Evolutionary conservation across 2,888 invertebrate species (phyloP).

Genomic region (Lasioglossum lativentre): DNA sequence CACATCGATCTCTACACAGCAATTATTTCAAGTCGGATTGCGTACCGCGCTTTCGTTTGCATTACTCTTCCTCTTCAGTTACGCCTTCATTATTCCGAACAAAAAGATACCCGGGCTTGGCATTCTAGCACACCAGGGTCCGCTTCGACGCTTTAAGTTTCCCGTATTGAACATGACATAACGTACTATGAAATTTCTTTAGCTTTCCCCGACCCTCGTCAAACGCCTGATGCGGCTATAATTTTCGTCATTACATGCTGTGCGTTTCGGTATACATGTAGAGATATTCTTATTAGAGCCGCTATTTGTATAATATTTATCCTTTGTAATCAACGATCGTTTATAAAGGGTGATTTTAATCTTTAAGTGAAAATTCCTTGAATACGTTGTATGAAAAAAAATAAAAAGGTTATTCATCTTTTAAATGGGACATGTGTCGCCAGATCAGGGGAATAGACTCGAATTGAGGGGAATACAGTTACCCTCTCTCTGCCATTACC

Average conservation of each 20-base stretch:
- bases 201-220: conserved; percentile 60
- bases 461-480: no score
- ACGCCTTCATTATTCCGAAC: conserved; percentile 56
- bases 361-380: no score
- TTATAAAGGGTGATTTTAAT: no score
- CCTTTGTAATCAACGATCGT: not conserved
- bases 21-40: conserved; percentile 20
- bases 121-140: conserved; percentile 45
- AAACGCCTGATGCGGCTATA: conserved; percentile 40
- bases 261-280: not conserved
- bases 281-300: conserved; percentile 26
- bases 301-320: conserved; percentile 47
- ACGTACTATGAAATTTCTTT: conserved; percentile 41
- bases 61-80: conserved; percentile 45
- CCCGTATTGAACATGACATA: conserved; percentile 51
- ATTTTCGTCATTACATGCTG: conserved; percentile 46
- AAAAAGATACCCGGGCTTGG: conserved; percentile 22
- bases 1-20: not conserved
- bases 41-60: conserved; percentile 37
- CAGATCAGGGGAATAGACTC: no score
- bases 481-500: no score
- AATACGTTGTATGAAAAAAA: no score
- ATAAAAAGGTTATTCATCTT: no score
- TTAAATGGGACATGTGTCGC: no score
- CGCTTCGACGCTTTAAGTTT: conserved; percentile 31